Evolutionary conservation across 2,113 vertebrate genomes (phyloP).

Genomic region (Chrysochloris asiatica): DNA sequence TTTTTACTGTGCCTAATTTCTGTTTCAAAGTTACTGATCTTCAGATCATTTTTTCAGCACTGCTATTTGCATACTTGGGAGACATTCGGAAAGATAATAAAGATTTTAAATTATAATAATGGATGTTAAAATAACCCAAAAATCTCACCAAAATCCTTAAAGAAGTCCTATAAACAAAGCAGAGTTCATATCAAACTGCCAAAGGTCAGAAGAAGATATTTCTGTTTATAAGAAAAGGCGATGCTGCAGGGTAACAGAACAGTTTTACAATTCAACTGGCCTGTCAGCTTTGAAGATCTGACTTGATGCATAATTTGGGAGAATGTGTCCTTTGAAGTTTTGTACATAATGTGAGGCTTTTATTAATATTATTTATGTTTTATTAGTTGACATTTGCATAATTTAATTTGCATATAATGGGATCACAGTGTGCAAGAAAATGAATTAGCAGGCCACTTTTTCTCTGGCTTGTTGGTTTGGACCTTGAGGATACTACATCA

Average conservation of each 20-base stretch:
- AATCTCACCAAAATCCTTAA: constrained; percentile 39
- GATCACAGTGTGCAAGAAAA: constrained; percentile 18
- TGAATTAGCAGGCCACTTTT: constrained; percentile 16
- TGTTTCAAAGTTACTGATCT: constrained; percentile 20
- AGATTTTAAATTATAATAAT: constrained; percentile 20
- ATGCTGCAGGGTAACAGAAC: not conserved
- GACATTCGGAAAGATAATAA: constrained; percentile 21
- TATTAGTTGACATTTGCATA: constrained; percentile 47
- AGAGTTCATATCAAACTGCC: not conserved
- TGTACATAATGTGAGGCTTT: constrained; percentile 32
- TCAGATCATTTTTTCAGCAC: constrained; percentile 33
- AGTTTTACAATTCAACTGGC: constrained; percentile 17
- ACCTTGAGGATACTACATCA: not conserved
- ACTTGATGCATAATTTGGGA: constrained; percentile 10
- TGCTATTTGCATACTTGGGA: not conserved
- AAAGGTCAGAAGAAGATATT: not conserved
- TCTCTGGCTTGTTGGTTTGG: not conserved
- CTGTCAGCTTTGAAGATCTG: constrained; percentile 37
- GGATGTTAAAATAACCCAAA: constrained; percentile 33
- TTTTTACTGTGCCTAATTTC: constrained; percentile 37
- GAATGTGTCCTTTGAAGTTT: not conserved
- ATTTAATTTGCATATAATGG: constrained; percentile 35
- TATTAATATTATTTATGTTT: constrained; percentile 56
- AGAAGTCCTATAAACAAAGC: not conserved
- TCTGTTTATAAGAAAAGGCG: constrained; percentile 13